These are phyloP conservation scores for Ichneumoninae sp. DNA, from an alignment of 2,888 invertebrate genomes.

Conservation along the genomic window DNA sequence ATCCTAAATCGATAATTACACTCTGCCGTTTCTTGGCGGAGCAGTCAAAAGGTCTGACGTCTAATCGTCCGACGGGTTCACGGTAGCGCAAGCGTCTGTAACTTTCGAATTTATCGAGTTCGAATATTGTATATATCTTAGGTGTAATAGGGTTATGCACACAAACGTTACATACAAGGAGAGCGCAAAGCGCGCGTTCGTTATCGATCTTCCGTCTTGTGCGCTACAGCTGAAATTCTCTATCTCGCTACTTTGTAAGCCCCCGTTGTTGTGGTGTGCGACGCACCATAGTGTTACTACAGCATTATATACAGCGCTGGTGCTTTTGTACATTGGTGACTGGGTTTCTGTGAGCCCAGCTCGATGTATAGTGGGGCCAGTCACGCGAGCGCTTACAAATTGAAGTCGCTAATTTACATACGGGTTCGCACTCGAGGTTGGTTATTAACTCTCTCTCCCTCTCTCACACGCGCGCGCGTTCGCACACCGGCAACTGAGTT, in stretches of 20 bases:
- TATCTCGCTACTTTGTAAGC: constrained; percentile 20
- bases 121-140: not conserved
- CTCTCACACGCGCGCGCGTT: constrained; percentile 22
- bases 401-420: constrained; percentile 83
- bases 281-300: constrained; percentile 48
- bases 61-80: constrained; percentile 25
- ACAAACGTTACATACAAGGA: constrained; percentile 1
- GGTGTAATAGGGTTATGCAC: constrained; percentile 8
- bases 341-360: constrained; percentile 49
- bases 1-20: not conserved
- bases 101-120: constrained; percentile 40
- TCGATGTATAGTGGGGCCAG: constrained; percentile 64
- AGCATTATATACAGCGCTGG: constrained; percentile 39
- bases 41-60: constrained; percentile 9
- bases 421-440: constrained; percentile 78
- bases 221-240: constrained; percentile 29
- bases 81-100: constrained; percentile 31
- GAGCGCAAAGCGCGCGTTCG: constrained; percentile 42
- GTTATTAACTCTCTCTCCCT: constrained; percentile 77
- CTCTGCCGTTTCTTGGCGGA: constrained; percentile 1
- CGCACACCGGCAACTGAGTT: constrained; percentile 72
- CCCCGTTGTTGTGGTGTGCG: constrained; percentile 23
- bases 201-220: constrained; percentile 65
- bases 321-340: constrained; percentile 53
- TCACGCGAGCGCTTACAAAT: constrained; percentile 81